These are phyloP conservation scores for Tylochromis polylepis DNA, from an alignment of 2,113 vertebrate genomes.

Conservation along the genomic window DNA sequence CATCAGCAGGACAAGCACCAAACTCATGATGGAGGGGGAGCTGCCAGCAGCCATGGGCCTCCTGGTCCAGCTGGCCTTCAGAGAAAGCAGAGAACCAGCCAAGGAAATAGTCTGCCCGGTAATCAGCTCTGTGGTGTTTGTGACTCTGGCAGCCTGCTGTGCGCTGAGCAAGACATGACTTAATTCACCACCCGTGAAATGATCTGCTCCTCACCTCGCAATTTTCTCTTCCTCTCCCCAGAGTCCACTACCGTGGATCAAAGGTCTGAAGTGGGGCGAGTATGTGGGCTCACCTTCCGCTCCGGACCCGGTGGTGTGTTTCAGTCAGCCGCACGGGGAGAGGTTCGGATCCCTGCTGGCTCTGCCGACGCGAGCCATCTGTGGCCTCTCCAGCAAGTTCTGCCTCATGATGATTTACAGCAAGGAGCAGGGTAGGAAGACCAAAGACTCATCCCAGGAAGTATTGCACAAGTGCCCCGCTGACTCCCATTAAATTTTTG, in stretches of 20 bases:
- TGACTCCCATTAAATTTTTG: background rate
- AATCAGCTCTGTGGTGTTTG: slow-evolving; percentile 27
- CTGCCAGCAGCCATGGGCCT: slow-evolving; percentile 93
- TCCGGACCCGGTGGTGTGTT: slow-evolving; percentile 93
- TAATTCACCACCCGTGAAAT: background rate
- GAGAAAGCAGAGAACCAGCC: slow-evolving; percentile 84
- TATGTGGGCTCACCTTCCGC: slow-evolving; percentile 95
- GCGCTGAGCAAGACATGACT: background rate
- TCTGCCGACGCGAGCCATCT: slow-evolving; percentile 92
- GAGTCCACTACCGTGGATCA: slow-evolving; percentile 96
- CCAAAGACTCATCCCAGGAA: background rate
- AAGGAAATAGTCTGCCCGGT: slow-evolving; percentile 89
- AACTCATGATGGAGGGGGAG: slow-evolving; percentile 88
- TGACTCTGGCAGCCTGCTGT: background rate
- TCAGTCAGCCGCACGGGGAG: slow-evolving; percentile 95
- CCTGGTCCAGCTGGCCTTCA: slow-evolving; percentile 93
- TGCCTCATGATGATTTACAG: slow-evolving; percentile 99
- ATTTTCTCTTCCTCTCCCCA: slow-evolving; percentile 46
- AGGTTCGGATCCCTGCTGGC: slow-evolving; percentile 90
- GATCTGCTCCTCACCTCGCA: background rate
- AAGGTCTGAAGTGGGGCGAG: slow-evolving; percentile 96
- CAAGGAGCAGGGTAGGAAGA: slow-evolving; percentile 90
- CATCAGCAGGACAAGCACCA: slow-evolving; percentile 79
- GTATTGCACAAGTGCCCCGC: background rate
- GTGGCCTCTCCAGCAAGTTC: slow-evolving; percentile 91